Conservation (phyloP, 1,140 invertebrate species). For the Drosophila nikananu region DNA sequence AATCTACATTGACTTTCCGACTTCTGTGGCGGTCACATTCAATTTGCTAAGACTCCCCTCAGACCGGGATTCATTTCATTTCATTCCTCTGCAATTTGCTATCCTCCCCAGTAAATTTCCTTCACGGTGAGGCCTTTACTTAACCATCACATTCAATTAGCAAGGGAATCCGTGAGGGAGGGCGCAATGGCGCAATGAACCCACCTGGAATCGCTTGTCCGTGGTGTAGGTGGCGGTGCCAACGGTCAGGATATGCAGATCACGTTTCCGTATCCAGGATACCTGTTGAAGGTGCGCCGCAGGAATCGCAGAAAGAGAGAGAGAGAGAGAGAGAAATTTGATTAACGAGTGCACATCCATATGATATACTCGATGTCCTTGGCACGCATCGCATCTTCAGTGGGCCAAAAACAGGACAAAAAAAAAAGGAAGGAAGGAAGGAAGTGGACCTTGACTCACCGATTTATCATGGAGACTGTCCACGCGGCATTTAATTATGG, state of each 20-base stretch:
- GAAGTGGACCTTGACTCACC: constrained; percentile 85
- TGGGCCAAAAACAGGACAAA: neutral
- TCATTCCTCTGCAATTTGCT: neutral
- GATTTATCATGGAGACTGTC: constrained; percentile 93
- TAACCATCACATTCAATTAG: constrained; percentile 48
- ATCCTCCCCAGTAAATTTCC: neutral
- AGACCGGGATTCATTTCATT: neutral
- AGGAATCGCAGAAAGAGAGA: neutral
- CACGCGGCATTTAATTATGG: constrained; percentile 93
- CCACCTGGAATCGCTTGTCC: constrained; percentile 89
- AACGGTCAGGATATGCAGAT: constrained; percentile 91
- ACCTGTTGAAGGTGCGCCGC: constrained; percentile 86
- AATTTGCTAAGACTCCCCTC: constrained; percentile 7
- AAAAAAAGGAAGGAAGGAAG: neutral
- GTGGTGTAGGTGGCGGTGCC: constrained; percentile 91
- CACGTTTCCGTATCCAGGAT: constrained; percentile 91
- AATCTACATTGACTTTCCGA: constrained; percentile 1
- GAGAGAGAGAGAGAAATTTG: constrained; percentile 27
- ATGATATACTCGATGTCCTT: constrained; percentile 39
- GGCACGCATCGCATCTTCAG: constrained; percentile 37
- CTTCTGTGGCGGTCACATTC: neutral
- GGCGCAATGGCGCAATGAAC: constrained; percentile 10
- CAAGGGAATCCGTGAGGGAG: constrained; percentile 7
- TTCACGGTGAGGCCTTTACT: neutral
- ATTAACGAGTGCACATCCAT: constrained; percentile 49